Conservation (phyloP, 2,888 invertebrate genomes). For the Xestoiulus laeticollis region DNA sequence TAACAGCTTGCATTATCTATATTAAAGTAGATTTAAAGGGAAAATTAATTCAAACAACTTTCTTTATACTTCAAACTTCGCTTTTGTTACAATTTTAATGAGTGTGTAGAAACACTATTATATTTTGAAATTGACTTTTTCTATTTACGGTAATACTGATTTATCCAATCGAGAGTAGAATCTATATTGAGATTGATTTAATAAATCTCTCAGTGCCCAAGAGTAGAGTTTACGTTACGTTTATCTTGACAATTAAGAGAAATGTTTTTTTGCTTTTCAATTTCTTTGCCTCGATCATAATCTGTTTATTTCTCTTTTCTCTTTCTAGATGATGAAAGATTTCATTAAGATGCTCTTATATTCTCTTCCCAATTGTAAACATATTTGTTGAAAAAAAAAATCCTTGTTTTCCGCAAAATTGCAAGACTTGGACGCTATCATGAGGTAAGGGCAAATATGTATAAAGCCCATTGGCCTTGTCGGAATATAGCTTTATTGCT, state of each 20-base stretch:
- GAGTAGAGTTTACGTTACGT: not conserved
- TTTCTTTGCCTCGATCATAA: not conserved
- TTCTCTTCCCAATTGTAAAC: constrained; percentile 18
- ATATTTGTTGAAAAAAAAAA: constrained; percentile 17
- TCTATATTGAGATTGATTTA: not conserved
- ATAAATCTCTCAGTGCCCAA: not conserved
- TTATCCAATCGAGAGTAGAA: no score
- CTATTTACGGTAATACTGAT: no score
- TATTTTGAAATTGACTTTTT: no score
- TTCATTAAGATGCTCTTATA: constrained; percentile 11
- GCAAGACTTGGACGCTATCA: not conserved
- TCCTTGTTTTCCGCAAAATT: not conserved
- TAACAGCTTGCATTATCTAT: no score
- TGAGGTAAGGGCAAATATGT: not conserved
- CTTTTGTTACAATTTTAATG: no score
- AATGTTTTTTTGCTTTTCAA: not conserved
- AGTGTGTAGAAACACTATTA: no score
- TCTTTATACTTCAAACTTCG: no score
- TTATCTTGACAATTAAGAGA: not conserved
- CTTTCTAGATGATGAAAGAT: not conserved
- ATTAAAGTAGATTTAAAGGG: no score
- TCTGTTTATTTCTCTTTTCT: not conserved
- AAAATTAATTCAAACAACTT: no score
- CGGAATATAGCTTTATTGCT: no score
- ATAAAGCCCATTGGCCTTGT: not conserved